Percentiles rank a stretch among this genome's conserved stretches.
phyloP scores from a whole-genome alignment of 2,113 vertebrate genomes.

The Smithornis capensis region DNA sequence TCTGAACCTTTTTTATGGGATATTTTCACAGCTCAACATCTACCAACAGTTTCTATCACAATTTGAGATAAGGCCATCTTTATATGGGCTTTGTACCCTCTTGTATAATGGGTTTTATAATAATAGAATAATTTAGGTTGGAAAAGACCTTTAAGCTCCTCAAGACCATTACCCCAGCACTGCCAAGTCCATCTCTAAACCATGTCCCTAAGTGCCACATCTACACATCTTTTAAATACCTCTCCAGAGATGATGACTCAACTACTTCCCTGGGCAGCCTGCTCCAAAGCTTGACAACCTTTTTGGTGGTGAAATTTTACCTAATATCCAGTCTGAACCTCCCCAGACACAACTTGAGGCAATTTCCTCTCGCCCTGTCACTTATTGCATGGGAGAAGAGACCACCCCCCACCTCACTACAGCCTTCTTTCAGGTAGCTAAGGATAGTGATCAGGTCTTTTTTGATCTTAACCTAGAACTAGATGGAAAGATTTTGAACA shows the following conservation, averaged over 20 bases:
- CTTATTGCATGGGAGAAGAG: neutral
- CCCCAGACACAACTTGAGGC: neutral
- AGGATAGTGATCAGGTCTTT: rapidly evolving
- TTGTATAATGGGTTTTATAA: neutral
- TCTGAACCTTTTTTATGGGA: neutral
- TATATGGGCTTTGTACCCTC: neutral
- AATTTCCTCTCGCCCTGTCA: neutral
- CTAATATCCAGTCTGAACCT: neutral
- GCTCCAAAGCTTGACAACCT: neutral
- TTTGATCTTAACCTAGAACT: too few species aligned
- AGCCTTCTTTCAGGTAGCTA: neutral
- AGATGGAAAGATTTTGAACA: too few species aligned
- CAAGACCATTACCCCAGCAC: too few species aligned
- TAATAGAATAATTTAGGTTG: neutral
- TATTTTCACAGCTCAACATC: neutral
- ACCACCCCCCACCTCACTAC: neutral
- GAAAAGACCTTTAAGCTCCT: neutral
- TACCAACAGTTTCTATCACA: neutral
- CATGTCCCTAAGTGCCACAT: rapidly evolving
- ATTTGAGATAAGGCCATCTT: neutral
- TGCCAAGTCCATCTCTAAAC: neutral
- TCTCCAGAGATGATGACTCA: neutral
- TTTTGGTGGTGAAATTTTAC: neutral
- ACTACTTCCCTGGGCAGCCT: neutral
- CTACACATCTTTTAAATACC: neutral